phyloP scores from a whole-genome alignment of 2,888 invertebrate species.

The Pseudolycoriella hygida region DNA sequence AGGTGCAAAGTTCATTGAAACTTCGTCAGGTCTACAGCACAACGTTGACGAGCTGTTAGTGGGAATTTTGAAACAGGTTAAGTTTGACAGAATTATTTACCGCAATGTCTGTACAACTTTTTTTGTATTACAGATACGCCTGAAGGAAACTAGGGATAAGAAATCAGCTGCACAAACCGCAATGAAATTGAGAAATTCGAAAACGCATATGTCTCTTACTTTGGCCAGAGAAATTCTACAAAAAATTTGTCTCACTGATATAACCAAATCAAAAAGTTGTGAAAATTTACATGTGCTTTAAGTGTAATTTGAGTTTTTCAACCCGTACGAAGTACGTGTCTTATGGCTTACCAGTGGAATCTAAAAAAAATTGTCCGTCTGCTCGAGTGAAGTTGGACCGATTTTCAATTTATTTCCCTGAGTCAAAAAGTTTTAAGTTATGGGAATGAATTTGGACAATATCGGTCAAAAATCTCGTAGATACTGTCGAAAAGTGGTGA shows the following conservation, averaged over 20 bases:
- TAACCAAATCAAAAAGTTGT: conserved; percentile 70
- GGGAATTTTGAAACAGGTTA: conserved; percentile 69
- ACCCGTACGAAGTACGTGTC: too few relatives aligned
- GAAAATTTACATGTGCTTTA: conserved; percentile 72
- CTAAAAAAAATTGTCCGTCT: too few relatives aligned
- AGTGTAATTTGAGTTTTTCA: too few relatives aligned
- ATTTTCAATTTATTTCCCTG: too few relatives aligned
- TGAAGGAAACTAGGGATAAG: conserved; percentile 57
- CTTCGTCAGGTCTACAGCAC: conserved; percentile 89
- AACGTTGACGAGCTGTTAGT: conserved; percentile 92
- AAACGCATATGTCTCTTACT: conserved; percentile 64
- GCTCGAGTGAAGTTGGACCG: too few relatives aligned
- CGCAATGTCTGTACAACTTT: background rate
- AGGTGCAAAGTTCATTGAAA: conserved; percentile 35
- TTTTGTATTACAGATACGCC: conserved; percentile 35
- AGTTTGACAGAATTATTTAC: background rate
- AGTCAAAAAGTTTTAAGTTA: too few relatives aligned
- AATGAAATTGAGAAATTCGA: conserved; percentile 52
- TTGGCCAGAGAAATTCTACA: conserved; percentile 66
- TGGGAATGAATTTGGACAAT: too few relatives aligned
- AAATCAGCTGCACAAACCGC: conserved; percentile 43
- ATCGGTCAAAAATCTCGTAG: too few relatives aligned
- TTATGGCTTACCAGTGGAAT: too few relatives aligned
- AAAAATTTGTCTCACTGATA: conserved; percentile 72
- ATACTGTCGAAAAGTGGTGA: too few relatives aligned